Percentiles rank a stretch among this genome's conserved stretches.
These are phyloP conservation scores for Pyralis farinalis DNA, from an alignment of 2,888 invertebrate species.

Conservation along the genomic window DNA sequence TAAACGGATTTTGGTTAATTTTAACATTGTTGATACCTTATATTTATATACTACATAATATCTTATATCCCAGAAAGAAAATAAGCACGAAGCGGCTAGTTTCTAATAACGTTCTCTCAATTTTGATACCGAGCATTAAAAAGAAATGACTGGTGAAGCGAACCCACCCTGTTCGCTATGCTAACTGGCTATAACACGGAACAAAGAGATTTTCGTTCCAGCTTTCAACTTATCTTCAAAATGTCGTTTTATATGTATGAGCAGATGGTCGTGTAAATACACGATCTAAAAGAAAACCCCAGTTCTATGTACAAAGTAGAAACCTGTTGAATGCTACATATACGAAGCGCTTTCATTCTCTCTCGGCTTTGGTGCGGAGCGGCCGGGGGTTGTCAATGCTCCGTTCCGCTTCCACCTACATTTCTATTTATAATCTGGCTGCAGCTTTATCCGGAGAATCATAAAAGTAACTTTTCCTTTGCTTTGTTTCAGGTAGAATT, in stretches of 20 bases:
- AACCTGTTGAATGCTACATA: slow-evolving; percentile 52
- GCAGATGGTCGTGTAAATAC: too few relatives aligned
- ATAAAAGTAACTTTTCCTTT: slow-evolving; percentile 12
- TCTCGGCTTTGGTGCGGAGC: slow-evolving; percentile 38
- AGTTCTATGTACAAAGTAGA: slow-evolving; percentile 40
- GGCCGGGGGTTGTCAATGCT: slow-evolving; percentile 30
- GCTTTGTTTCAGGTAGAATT: slow-evolving; percentile 22
- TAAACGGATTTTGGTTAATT: too few relatives aligned
- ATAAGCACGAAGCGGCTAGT: too few relatives aligned
- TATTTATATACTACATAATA: too few relatives aligned
- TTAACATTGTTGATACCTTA: too few relatives aligned
- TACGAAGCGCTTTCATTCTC: slow-evolving; percentile 41
- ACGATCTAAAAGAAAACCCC: slow-evolving; percentile 32
- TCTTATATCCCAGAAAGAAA: too few relatives aligned
- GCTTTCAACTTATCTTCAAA: background rate
- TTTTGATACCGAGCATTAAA: too few relatives aligned
- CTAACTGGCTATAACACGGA: too few relatives aligned
- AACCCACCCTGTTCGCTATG: too few relatives aligned
- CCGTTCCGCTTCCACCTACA: slow-evolving; percentile 10
- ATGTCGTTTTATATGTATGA: background rate
- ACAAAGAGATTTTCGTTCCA: too few relatives aligned
- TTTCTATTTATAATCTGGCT: slow-evolving; percentile 16
- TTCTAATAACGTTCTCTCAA: too few relatives aligned
- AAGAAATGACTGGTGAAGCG: too few relatives aligned
- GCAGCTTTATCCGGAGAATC: slow-evolving; percentile 5